Percentiles rank a stretch among this genome's conserved stretches.
Conservation (phyloP, 2,113 vertebrate genomes). For the Emydocephalus ijimae region DNA sequence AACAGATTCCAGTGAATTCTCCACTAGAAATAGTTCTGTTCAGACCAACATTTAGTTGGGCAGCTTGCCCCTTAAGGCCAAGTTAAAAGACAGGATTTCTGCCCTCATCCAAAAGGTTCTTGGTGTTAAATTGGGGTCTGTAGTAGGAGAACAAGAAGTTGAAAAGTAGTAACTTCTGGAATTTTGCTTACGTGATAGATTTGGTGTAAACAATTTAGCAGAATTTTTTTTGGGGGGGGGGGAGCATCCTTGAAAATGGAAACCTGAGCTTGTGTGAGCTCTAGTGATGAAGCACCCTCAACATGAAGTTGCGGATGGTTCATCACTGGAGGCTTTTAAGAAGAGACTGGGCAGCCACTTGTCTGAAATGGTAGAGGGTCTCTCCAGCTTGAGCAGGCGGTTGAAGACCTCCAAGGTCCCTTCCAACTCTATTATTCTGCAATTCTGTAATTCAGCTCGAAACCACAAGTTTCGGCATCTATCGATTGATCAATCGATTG, state of each 20-base stretch:
- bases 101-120: neutral
- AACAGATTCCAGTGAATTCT: neutral
- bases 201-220: neutral
- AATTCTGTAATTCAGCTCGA: neutral
- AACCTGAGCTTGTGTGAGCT: neutral
- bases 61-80: neutral
- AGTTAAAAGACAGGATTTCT: neutral
- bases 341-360: too few species aligned
- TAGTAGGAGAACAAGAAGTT: too few species aligned
- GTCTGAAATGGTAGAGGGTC: too few species aligned
- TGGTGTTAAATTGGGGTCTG: neutral
- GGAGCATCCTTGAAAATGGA: neutral
- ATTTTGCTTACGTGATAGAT: too few species aligned
- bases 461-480: neutral
- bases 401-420: neutral
- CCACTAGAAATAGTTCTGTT: neutral
- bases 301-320: too few species aligned
- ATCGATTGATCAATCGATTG: too few species aligned
- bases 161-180: too few species aligned
- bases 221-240: too few species aligned
- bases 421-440: neutral
- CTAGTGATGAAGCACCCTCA: too few species aligned
- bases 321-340: too few species aligned
- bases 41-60: neutral
- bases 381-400: too few species aligned